Evolutionary conservation across 2,113 vertebrate species (phyloP).

Genomic region (Boulengerochromis microlepis): DNA sequence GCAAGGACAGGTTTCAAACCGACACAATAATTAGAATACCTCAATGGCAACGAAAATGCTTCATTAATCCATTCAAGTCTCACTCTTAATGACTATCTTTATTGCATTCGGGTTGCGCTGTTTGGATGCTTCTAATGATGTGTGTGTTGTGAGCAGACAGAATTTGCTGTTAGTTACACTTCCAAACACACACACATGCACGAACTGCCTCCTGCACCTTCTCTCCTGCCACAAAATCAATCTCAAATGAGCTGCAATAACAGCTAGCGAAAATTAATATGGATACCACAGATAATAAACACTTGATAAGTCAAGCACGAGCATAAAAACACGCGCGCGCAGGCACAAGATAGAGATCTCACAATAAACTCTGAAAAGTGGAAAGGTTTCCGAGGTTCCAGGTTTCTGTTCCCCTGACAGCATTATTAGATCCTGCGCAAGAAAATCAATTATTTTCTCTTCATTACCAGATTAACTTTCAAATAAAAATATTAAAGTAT

Average conservation of each 20-base stretch:
- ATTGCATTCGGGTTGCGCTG: conserved; percentile 42
- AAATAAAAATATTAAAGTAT: not conserved
- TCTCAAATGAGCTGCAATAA: conserved; percentile 39
- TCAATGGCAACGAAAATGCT: conserved; percentile 46
- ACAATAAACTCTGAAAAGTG: not conserved
- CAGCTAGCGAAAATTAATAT: conserved; percentile 43
- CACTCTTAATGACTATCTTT: conserved; percentile 44
- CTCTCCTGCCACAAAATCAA: conserved; percentile 12
- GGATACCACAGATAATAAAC: conserved; percentile 48
- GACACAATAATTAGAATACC: conserved; percentile 55
- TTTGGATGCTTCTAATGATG: conserved; percentile 61
- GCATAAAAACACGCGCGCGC: not conserved
- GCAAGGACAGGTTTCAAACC: conserved; percentile 30
- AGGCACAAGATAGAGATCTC: conserved; percentile 10
- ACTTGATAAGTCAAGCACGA: conserved; percentile 32
- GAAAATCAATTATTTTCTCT: conserved; percentile 17
- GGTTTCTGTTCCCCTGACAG: not conserved
- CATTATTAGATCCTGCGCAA: not conserved
- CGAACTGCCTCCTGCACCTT: not conserved
- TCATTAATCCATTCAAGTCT: conserved; percentile 62
- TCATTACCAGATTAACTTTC: not conserved
- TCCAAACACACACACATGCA: not conserved
- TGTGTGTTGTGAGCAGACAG: conserved; percentile 33
- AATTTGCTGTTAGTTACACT: conserved; percentile 5
- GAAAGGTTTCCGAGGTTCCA: conserved; percentile 13